A percentile compares a stretch with the other conserved stretches of the same genome.
phyloP scores from a whole-genome alignment of 1,140 invertebrate genomes.

The Sinonovacula constricta region DNA sequence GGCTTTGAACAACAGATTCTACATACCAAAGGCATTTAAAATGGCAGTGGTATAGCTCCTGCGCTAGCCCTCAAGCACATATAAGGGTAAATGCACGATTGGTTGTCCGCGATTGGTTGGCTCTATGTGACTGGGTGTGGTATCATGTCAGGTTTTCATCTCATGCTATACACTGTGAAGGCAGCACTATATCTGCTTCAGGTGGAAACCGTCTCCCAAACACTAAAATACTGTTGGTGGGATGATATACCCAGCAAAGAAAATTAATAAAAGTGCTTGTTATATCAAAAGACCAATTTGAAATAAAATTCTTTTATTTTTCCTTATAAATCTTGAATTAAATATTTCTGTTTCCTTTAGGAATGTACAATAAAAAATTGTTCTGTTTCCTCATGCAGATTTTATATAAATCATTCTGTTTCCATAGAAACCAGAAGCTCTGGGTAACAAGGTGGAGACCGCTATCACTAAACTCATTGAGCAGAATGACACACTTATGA shows the following conservation, averaged over 20 bases:
- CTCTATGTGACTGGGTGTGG: background rate
- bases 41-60: background rate
- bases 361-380: background rate
- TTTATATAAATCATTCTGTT: conserved; percentile 40
- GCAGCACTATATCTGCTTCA: background rate
- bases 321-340: background rate
- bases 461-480: conserved; percentile 96
- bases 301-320: too few species aligned
- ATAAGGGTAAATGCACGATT: background rate
- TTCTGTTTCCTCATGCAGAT: background rate
- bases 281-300: background rate
- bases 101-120: background rate
- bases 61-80: background rate
- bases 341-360: background rate
- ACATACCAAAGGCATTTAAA: background rate
- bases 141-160: background rate
- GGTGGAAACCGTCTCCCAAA: background rate
- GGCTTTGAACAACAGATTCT: background rate
- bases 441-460: conserved; percentile 99
- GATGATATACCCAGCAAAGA: background rate
- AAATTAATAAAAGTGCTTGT: background rate
- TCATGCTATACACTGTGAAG: background rate
- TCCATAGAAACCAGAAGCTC: conserved; percentile 91
- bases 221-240: background rate
- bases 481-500: conserved; percentile 93